Base-by-base conservation (phyloP, 1,140 invertebrate species). In the Habropoda laboriosa region DNA sequence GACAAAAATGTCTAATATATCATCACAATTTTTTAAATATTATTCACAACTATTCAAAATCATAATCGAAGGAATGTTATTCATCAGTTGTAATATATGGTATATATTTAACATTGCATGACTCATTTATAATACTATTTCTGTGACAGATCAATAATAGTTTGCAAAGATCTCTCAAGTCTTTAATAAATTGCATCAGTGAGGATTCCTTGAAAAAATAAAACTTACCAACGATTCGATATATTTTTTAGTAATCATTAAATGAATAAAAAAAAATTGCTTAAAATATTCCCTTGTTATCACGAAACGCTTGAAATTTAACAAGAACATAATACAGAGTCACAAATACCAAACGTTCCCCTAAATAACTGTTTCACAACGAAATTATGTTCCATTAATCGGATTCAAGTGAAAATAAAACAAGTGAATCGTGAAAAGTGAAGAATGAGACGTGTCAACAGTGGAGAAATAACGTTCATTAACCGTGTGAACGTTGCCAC, bases 101-200 rank as follows among this genome's bases (percentile, higher is more conserved):
- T 38, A 16, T 3, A 55, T 3, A 32, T 49, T 47, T 3, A 6
- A 45, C 5, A 13, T 64, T 45, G 21, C 21, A 76, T 66, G 57
- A 76, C 67, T 76, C 16, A 66, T 16, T 21, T 27, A n/a, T 8
- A 32, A 45, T 38, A 12, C 49, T 76, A 45, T 55, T 55, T 66
- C 13, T 27, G 21, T 21, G 13, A 24, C 27, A 53, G 27, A 67
- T 53, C 38, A 24, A 53, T 66, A 57, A 66, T 76, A 42, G 21
- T 66, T 60, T 42, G 32, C 18, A 40, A 55, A 66, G 66, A 55
- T 16, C 5, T 7, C 4, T 42, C 2, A 3, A 16, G 5, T 67
- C 7, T 13, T 35, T 24, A 45, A 24, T 61, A 61, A 35, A 24
- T 58, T 30, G 16, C 40, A 1, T 55, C 35, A 27, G 18, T 13